Conservation (phyloP, 1,140 invertebrate species). For the Daktulosphaira vitifoliae region DNA sequence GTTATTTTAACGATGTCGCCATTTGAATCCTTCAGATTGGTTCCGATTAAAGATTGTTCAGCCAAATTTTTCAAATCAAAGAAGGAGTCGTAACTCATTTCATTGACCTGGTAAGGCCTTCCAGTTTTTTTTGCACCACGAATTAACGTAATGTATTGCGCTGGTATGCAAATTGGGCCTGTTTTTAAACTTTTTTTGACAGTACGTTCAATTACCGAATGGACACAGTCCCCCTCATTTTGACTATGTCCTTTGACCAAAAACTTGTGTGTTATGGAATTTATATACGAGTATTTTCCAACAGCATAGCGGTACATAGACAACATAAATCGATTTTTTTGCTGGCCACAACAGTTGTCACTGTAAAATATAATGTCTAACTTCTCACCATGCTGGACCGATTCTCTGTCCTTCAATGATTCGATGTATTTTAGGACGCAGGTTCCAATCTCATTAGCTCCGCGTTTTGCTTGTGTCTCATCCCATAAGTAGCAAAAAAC, state of each 20-base stretch:
- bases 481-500: constrained; percentile 40
- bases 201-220: constrained; percentile 11
- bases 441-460: constrained; percentile 35
- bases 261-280: constrained; percentile 34
- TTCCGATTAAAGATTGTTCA: not conserved
- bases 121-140: constrained; percentile 6
- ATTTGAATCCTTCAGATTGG: constrained; percentile 7
- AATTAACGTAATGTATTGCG: constrained; percentile 19
- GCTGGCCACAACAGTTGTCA: constrained; percentile 37
- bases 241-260: constrained; percentile 20
- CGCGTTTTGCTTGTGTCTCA: constrained; percentile 38
- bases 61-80: constrained; percentile 9
- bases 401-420: constrained; percentile 15
- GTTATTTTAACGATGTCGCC: not conserved
- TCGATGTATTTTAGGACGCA: constrained; percentile 28
- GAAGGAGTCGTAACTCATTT: constrained; percentile 8
- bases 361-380: constrained; percentile 37
- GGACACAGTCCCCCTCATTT: constrained; percentile 14
- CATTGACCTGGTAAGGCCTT: not conserved
- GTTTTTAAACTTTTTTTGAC: not conserved
- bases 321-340: constrained; percentile 34
- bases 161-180: constrained; percentile 35
- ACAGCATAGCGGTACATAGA: constrained; percentile 26
- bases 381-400: constrained; percentile 8
- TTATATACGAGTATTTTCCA: constrained; percentile 34